These are phyloP conservation scores for Sesamia inferens DNA, from an alignment of 2,888 invertebrate species.

Conservation along the genomic window DNA sequence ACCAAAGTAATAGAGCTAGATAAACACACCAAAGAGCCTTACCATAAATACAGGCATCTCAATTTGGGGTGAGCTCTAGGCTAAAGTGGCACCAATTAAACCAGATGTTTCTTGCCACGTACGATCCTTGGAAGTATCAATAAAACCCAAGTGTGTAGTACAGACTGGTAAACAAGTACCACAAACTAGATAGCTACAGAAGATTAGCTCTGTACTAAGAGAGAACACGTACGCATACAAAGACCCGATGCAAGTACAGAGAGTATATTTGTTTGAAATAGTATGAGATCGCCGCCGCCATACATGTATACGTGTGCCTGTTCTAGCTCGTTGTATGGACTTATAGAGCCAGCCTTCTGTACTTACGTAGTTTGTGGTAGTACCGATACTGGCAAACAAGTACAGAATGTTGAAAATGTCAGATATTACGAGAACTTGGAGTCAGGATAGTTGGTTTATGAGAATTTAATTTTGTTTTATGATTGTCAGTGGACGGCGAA, in stretches of 20 bases:
- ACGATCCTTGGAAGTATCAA: slow-evolving; percentile 29
- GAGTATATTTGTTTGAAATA: neutral
- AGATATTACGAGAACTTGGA: slow-evolving; percentile 24
- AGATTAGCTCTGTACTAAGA: neutral
- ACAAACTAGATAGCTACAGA: neutral
- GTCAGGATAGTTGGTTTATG: slow-evolving; percentile 31
- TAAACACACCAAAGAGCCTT: slow-evolving; percentile 32
- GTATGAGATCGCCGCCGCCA: neutral
- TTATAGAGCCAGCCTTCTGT: neutral
- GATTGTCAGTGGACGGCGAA: slow-evolving; percentile 39
- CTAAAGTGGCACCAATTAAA: slow-evolving; percentile 55
- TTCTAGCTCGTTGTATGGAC: neutral
- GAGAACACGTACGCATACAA: neutral
- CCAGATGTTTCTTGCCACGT: slow-evolving; percentile 25
- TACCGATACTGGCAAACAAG: slow-evolving; percentile 7
- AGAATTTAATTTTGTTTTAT: slow-evolving; percentile 57
- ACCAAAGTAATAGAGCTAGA: no score
- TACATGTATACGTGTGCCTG: neutral
- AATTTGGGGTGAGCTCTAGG: slow-evolving; percentile 27
- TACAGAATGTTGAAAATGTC: slow-evolving; percentile 19
- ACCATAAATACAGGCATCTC: slow-evolving; percentile 28
- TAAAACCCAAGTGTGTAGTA: slow-evolving; percentile 43
- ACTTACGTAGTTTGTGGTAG: neutral
- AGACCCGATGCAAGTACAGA: neutral
- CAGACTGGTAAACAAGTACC: slow-evolving; percentile 19